These are phyloP conservation scores for Todiramphus saurophagus DNA, from an alignment of 2,113 vertebrate genomes.

Conservation along the genomic window DNA sequence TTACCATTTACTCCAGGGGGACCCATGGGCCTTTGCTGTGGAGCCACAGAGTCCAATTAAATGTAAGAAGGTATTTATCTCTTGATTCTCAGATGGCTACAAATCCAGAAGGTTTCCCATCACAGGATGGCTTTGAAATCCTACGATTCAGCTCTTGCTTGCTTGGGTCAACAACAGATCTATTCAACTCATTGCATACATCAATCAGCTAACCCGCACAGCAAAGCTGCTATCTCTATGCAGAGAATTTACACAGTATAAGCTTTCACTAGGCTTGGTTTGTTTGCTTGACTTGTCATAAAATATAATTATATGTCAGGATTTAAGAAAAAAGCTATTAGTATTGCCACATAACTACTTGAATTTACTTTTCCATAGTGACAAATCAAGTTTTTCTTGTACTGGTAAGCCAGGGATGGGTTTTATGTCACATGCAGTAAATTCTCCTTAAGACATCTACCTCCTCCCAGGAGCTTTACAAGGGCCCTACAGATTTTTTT, in stretches of 20 bases:
- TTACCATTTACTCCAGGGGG: constrained; percentile 54
- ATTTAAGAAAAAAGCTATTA: constrained; percentile 6
- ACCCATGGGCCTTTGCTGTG: constrained; percentile 26
- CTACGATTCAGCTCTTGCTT: constrained; percentile 52
- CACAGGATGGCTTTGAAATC: constrained; percentile 32
- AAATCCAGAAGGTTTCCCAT: neutral
- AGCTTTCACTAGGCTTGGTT: neutral
- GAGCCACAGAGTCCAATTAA: constrained; percentile 78
- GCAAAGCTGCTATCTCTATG: neutral
- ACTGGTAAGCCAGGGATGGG: neutral
- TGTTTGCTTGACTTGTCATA: neutral
- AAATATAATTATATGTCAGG: neutral
- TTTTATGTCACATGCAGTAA: neutral
- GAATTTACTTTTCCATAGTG: neutral
- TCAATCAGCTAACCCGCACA: neutral
- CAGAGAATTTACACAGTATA: neutral
- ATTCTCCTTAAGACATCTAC: neutral
- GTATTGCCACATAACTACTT: neutral
- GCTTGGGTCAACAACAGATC: constrained; percentile 63
- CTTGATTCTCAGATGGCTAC: neutral
- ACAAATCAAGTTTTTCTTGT: neutral
- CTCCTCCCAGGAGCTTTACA: neutral
- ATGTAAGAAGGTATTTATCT: constrained; percentile 41
- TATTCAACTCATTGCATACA: neutral
- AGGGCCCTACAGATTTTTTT: neutral